These are phyloP conservation scores for Microcebus griseorufus DNA, from an alignment of 2,113 vertebrate genomes.

Conservation along the genomic window DNA sequence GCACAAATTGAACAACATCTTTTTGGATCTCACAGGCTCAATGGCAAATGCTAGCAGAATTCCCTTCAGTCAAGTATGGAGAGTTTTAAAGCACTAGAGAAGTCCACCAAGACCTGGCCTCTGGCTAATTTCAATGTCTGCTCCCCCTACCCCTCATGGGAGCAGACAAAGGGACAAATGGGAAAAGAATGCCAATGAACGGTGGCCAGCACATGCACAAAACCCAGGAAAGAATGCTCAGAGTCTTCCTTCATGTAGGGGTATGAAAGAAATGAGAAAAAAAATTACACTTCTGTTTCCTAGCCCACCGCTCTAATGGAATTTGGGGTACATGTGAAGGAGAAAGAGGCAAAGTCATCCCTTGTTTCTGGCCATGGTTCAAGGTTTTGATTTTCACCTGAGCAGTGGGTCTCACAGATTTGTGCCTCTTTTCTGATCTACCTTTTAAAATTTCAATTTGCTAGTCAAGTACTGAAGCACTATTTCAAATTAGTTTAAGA, in stretches of 20 bases:
- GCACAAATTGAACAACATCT: not conserved
- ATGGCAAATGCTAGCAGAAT: not conserved
- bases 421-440: not conserved
- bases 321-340: no score
- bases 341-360: no score
- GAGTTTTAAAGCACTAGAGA: conserved; percentile 16
- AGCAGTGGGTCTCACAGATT: not conserved
- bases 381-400: not conserved
- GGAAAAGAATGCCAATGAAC: not conserved
- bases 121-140: not conserved
- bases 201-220: not conserved
- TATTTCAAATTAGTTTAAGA: not conserved
- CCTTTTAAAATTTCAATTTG: not conserved
- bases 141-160: not conserved
- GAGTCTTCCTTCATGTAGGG: not conserved
- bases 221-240: not conserved
- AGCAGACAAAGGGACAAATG: not conserved
- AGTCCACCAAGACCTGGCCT: not conserved
- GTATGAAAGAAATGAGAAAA: no score
- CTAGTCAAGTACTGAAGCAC: not conserved
- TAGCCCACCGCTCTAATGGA: no score
- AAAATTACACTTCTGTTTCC: no score
- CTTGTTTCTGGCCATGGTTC: not conserved
- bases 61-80: not conserved
- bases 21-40: not conserved